A percentile compares a stretch with the other conserved stretches of the same genome.
These are phyloP conservation scores for Turnix velox DNA, from an alignment of 2,113 vertebrate species.

Conservation along the genomic window DNA sequence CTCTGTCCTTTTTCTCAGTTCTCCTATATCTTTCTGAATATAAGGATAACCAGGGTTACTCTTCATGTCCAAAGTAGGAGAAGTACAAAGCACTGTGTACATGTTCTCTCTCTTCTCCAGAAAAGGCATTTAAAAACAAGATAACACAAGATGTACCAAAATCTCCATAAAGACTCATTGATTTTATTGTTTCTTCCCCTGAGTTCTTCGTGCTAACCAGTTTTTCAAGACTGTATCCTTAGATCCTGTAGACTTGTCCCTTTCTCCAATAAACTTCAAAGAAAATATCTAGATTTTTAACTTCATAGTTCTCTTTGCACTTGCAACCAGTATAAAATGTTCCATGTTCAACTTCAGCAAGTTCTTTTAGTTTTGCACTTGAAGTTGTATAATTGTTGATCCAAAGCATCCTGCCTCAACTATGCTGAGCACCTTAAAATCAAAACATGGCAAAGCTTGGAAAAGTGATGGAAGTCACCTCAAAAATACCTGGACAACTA, in stretches of 20 bases:
- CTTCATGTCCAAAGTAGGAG: neutral
- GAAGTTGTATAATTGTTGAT: neutral
- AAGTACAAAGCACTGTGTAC: neutral
- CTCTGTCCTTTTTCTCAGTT: neutral
- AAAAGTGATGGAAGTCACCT: neutral
- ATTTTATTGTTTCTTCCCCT: constrained; percentile 9
- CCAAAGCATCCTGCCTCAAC: neutral
- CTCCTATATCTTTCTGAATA: neutral
- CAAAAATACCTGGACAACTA: neutral
- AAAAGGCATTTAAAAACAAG: neutral
- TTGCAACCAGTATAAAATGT: neutral
- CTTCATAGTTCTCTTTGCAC: neutral
- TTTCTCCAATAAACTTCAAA: constrained; percentile 29
- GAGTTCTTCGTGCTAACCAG: neutral
- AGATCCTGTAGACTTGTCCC: neutral
- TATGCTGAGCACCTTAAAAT: neutral
- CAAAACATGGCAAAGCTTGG: neutral
- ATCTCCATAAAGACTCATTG: neutral
- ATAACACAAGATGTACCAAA: neutral
- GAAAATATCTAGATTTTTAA: neutral
- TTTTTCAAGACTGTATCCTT: neutral
- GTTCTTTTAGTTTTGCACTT: neutral
- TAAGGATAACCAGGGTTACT: neutral
- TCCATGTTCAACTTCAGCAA: neutral
- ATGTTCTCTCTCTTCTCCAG: neutral